Evolutionary conservation across 2,113 vertebrate genomes (phyloP).

Genomic region (Sitta europaea): DNA sequence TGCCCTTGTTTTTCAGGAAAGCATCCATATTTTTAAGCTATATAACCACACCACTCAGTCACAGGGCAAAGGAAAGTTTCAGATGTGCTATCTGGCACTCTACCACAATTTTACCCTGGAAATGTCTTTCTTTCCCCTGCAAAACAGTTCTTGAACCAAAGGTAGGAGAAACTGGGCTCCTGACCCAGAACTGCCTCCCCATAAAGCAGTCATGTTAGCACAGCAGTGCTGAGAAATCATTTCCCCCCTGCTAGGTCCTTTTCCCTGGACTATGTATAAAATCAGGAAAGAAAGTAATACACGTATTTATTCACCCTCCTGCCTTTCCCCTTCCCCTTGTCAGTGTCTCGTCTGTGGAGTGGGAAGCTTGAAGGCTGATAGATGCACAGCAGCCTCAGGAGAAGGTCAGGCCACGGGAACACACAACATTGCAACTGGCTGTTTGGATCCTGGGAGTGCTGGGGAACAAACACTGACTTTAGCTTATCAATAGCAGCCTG

Average conservation of each 20-base stretch:
- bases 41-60: neutral
- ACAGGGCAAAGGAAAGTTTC: neutral
- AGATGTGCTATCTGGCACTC: neutral
- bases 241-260: neutral
- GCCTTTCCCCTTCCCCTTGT: neutral
- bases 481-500: neutral
- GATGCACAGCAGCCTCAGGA: neutral
- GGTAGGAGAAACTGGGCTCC: neutral
- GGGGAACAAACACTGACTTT: neutral
- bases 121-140: neutral
- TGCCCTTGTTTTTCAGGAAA: neutral
- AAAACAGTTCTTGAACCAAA: neutral
- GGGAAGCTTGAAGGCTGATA: neutral
- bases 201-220: neutral
- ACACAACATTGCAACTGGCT: neutral
- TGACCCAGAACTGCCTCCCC: neutral
- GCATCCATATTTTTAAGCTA: neutral
- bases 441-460: neutral
- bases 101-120: neutral
- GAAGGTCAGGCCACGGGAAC: conserved; percentile 2
- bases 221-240: neutral
- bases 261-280: neutral
- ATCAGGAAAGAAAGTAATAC: neutral
- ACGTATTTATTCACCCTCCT: neutral
- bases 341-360: neutral